Percentiles rank a stretch among this genome's conserved stretches.
These are phyloP conservation scores for Hypena proboscidalis DNA, from an alignment of 2,888 invertebrate genomes.

Conservation along the genomic window DNA sequence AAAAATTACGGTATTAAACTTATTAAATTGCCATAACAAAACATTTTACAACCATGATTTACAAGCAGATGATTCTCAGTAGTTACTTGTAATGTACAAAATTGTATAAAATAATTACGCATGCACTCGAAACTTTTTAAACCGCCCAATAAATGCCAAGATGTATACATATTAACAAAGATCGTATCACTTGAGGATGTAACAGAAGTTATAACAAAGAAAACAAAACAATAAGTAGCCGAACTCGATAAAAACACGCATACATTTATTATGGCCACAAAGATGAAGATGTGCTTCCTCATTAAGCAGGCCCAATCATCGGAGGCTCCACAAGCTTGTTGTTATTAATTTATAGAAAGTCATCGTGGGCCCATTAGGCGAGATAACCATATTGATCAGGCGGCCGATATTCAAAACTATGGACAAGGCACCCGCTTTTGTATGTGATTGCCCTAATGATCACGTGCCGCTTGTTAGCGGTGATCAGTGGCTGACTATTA, in stretches of 20 bases:
- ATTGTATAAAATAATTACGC: slow-evolving; percentile 25
- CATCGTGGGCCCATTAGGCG: slow-evolving; percentile 79
- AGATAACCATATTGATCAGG: slow-evolving; percentile 80
- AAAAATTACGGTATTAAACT: slow-evolving; percentile 57
- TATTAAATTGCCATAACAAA: slow-evolving; percentile 62
- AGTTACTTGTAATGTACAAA: slow-evolving; percentile 13
- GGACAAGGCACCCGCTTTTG: slow-evolving; percentile 62
- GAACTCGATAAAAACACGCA: slow-evolving; percentile 62
- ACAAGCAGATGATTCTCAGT: slow-evolving; percentile 38
- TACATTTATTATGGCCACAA: slow-evolving; percentile 56
- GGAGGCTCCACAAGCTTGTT: slow-evolving; percentile 66
- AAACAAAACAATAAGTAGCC: slow-evolving; percentile 54
- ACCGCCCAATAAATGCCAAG: slow-evolving; percentile 14
- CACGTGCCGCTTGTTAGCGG: slow-evolving; percentile 81
- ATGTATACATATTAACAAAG: slow-evolving; percentile 28
- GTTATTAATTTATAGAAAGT: slow-evolving; percentile 85
- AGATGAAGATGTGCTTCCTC: slow-evolving; percentile 78
- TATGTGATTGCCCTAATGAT: slow-evolving; percentile 79
- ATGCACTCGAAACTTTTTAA: slow-evolving; percentile 13
- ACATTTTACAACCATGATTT: slow-evolving; percentile 54
- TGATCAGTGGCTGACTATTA: slow-evolving; percentile 70
- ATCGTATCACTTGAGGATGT: slow-evolving; percentile 45
- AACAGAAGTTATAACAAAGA: slow-evolving; percentile 56
- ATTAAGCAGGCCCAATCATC: slow-evolving; percentile 77
- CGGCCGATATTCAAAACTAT: slow-evolving; percentile 62